Base-by-base conservation (phyloP, 2,113 vertebrate species). In the Melospiza georgiana region DNA sequence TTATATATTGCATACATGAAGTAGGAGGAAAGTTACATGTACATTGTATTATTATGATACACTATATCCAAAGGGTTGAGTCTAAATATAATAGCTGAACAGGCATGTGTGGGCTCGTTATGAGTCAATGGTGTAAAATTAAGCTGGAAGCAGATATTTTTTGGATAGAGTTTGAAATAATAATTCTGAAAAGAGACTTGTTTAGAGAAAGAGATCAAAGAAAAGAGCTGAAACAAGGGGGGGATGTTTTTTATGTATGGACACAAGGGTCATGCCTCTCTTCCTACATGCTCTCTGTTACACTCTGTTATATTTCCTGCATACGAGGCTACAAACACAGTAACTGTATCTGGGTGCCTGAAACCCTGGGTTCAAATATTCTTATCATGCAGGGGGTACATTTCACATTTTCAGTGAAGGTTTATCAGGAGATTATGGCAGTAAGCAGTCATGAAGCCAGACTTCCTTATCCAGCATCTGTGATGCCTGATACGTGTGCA, bases 341-440 rank as follows among this genome's bases (percentile, higher is more conserved):
- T 71, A 13, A 13, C 41, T 52, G 15, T 48, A 21, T 37, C 23
- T 43, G 41, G n/a, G 25, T 69, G 28, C 15, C 16, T 41, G 31
- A 90, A 88, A 11, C 27, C 28, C 25, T 19, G 4, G 20, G 33
- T 62, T 33, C 13, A 79, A 72, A 65, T 69, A 18, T 21, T 87
- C 14, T 63, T 25, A 8, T 15, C 1, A 0, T 28, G 21, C 3
- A 1, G 10, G 10, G 31, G 15, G 19, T 75, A 4, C 16, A 7
- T 77, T 57, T 83, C 18, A 9, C 22, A 6, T 71, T 75, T 84
- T 35, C 59, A 61, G 49, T 25, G 55, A 6, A 61, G 39, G 59
- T 78, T 84, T 73, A 28, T 41, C 15, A 35, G 69, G 72, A 39
- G 18, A 33, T 69, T 16, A 17, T n/a, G 73, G 48, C 41, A 44